phyloP scores from a whole-genome alignment of 2,113 vertebrate genomes.

The Orcinus orca region DNA sequence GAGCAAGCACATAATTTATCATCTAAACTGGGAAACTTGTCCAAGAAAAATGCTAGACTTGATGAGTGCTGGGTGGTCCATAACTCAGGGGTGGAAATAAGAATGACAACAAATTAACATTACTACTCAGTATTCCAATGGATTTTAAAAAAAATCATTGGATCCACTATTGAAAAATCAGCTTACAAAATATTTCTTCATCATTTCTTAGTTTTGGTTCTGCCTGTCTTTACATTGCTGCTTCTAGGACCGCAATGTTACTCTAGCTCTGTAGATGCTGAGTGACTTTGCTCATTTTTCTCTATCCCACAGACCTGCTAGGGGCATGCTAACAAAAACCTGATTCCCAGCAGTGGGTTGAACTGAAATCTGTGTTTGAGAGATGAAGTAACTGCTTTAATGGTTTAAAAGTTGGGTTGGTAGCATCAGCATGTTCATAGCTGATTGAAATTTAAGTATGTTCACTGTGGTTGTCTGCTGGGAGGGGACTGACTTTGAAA shows the following conservation, averaged over 20 bases:
- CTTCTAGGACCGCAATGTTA: neutral
- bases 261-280: neutral
- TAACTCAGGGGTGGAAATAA: neutral
- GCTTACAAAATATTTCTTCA: rapidly evolving
- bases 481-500: neutral
- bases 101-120: neutral
- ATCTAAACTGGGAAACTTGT: neutral
- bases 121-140: neutral
- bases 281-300: neutral
- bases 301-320: neutral
- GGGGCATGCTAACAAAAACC: neutral
- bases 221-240: neutral
- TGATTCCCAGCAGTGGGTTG: neutral
- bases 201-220: neutral
- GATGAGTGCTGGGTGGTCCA: neutral
- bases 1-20: neutral
- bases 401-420: neutral
- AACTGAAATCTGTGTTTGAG: neutral
- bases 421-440: neutral
- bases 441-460: neutral
- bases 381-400: neutral
- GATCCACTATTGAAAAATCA: neutral
- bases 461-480: too few species aligned
- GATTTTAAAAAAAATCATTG: neutral
- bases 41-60: neutral